Evolutionary conservation across 1,140 invertebrate genomes (phyloP), one percentile per base, ranked within the genome.

Genomic region (Eulimnadia texana): DNA sequence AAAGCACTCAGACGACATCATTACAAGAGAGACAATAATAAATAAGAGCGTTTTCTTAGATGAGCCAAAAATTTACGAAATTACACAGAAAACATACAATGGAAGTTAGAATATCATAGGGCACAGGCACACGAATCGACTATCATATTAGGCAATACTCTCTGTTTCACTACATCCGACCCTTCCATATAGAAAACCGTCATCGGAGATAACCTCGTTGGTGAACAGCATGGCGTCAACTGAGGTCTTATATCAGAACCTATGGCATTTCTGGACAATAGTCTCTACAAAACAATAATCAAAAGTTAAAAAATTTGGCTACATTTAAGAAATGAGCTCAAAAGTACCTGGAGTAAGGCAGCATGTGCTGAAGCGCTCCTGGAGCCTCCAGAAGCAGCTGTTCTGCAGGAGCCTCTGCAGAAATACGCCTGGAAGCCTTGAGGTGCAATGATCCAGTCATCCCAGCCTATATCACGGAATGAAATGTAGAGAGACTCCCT

Each of bases 381-480:
- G 10, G 67, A 19, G 1, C 64, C 29, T 47, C 52, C 58, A 42
- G 84, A 81, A 1, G 82, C 79, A 2, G 83, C 81, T 0, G 81
- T 78, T 0, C 78, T 75, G 69, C 88, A 91, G 3, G 81, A 83
- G 0, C 89, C 89, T 29, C 82, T 83, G 66, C 88, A 92, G 73
- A 87, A 91, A 71, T 88, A 88, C 0, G 88, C 87, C 63, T 89
- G 79, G 70, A 90, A 91, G 0, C 84, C 85, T 11, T 74, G 76
- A 0, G 89, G 90, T 52, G 83, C 77, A 20, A 92, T 78, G 57
- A 93, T 90, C 86, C 88, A 91, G 71, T 89, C 83, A 71, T 89
- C 83, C 89, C 88, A 93, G 50, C 88, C 88, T 49, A 93, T 83
- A 25, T 88, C 85, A 23, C 79, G 79, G 69, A 93, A 92, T 63